Percentiles rank a stretch among this genome's conserved stretches.
Conservation (phyloP, 2,888 invertebrate species). For the Noctua pronuba region DNA sequence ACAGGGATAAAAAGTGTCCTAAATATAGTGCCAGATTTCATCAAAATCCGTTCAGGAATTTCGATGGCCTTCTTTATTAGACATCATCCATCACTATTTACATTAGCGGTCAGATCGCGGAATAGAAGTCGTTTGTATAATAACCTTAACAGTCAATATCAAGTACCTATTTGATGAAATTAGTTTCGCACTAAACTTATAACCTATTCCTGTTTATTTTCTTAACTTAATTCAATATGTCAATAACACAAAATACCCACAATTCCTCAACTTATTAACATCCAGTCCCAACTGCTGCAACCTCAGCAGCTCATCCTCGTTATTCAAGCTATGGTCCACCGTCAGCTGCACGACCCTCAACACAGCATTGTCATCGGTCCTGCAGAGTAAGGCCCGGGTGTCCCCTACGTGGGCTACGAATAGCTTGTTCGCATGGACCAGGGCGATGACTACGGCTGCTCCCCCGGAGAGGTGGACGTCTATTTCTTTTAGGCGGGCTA, state of each 20-base stretch:
- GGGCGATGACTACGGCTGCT: slow-evolving; percentile 95
- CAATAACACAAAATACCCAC: slow-evolving; percentile 77
- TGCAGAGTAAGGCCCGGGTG: slow-evolving; percentile 94
- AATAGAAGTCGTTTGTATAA: no score
- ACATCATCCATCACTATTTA: no score
- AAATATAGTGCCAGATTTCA: not conserved
- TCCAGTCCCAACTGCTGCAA: slow-evolving; percentile 94
- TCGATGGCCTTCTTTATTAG: no score
- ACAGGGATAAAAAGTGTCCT: not conserved
- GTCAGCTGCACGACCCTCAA: slow-evolving; percentile 94
- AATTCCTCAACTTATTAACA: slow-evolving; percentile 92
- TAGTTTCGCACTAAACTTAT: not conserved
- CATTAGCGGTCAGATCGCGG: no score
- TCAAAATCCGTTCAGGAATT: not conserved
- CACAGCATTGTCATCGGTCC: slow-evolving; percentile 94
- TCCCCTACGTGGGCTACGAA: slow-evolving; percentile 97
- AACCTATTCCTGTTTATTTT: not conserved
- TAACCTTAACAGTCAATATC: no score
- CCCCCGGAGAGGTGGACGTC: slow-evolving; percentile 95
- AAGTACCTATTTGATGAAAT: no score
- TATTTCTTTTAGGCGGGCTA: slow-evolving; percentile 93
- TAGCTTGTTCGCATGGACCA: slow-evolving; percentile 94
- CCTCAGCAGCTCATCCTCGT: slow-evolving; percentile 95
- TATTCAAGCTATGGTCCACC: slow-evolving; percentile 95
- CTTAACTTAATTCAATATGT: not conserved